Conservation (phyloP, 2,113 vertebrate genomes). For the Apteryx mantelli region DNA sequence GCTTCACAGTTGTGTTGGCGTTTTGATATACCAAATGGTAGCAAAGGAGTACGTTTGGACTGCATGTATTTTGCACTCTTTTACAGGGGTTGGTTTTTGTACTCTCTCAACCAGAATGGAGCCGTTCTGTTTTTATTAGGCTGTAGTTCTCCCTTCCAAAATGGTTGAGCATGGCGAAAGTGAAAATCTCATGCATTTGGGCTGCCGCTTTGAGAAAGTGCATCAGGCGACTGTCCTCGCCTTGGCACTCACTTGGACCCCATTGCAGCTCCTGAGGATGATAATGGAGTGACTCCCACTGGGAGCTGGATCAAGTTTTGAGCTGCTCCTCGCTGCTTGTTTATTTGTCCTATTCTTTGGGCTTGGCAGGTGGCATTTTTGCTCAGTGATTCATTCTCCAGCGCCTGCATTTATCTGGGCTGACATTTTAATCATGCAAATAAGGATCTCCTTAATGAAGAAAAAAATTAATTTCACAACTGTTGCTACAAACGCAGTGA, state of each 20-base stretch:
- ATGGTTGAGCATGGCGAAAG: not conserved
- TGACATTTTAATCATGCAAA: conserved; percentile 79
- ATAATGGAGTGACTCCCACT: conserved; percentile 43
- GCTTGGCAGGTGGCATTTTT: conserved; percentile 74
- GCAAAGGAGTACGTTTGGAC: not conserved
- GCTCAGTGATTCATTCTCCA: conserved; percentile 39
- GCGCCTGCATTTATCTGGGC: conserved; percentile 52
- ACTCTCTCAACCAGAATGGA: not conserved
- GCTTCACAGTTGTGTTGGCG: not conserved
- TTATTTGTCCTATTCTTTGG: conserved; percentile 56
- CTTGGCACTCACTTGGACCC: not conserved
- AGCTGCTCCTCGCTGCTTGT: not conserved
- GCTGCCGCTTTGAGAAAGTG: not conserved
- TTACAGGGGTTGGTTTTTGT: not conserved
- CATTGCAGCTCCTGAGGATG: conserved; percentile 30
- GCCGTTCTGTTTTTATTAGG: not conserved
- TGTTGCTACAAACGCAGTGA: conserved; percentile 32
- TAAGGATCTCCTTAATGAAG: conserved; percentile 71
- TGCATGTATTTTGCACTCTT: not conserved
- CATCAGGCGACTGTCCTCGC: not conserved
- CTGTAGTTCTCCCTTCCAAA: not conserved
- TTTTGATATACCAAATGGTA: not conserved
- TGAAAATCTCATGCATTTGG: not conserved
- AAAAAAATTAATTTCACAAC: conserved; percentile 66
- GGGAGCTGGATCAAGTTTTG: conserved; percentile 59